Evolutionary conservation across 2,113 vertebrate genomes (phyloP).

Genomic region (Anoplopoma fimbria): DNA sequence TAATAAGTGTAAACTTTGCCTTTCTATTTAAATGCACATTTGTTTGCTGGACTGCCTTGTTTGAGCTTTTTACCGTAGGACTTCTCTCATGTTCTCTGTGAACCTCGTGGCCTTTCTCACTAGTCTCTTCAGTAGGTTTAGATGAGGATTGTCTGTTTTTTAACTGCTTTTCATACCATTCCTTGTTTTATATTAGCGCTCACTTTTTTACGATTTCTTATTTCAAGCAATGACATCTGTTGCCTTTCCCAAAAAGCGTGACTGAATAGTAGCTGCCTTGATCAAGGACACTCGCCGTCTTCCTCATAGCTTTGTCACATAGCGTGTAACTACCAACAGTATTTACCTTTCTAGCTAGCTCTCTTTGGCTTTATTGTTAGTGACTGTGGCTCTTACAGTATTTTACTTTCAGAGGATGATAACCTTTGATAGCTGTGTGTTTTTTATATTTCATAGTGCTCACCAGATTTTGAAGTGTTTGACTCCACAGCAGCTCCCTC

Average conservation of each 20-base stretch:
- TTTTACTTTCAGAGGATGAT: slow-evolving; percentile 40
- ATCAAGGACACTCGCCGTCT: slow-evolving; percentile 61
- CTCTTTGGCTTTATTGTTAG: slow-evolving; percentile 62
- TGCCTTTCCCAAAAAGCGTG: slow-evolving; percentile 67
- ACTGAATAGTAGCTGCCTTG: slow-evolving; percentile 60
- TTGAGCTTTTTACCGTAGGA: slow-evolving; percentile 67
- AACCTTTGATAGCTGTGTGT: slow-evolving; percentile 56
- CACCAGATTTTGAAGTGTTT: slow-evolving; percentile 48
- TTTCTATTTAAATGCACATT: slow-evolving; percentile 79
- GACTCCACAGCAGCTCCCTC: slow-evolving; percentile 29
- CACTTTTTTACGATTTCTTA: slow-evolving; percentile 58
- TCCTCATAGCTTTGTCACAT: slow-evolving; percentile 71
- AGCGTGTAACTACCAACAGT: slow-evolving; percentile 60
- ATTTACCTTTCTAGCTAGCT: slow-evolving; percentile 66
- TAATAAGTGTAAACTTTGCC: slow-evolving; percentile 69
- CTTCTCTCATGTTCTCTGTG: slow-evolving; percentile 69
- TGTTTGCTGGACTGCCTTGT: slow-evolving; percentile 72
- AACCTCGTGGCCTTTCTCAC: slow-evolving; percentile 78
- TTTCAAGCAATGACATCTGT: slow-evolving; percentile 60
- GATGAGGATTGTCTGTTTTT: slow-evolving; percentile 63
- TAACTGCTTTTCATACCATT: slow-evolving; percentile 75
- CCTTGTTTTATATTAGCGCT: slow-evolving; percentile 71
- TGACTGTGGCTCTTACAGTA: slow-evolving; percentile 61
- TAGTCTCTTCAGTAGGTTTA: slow-evolving; percentile 64
- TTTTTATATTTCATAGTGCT: slow-evolving; percentile 52